phyloP scores from a whole-genome alignment of 64 coral and sea anemone species.

The Montipora cactus region DNA sequence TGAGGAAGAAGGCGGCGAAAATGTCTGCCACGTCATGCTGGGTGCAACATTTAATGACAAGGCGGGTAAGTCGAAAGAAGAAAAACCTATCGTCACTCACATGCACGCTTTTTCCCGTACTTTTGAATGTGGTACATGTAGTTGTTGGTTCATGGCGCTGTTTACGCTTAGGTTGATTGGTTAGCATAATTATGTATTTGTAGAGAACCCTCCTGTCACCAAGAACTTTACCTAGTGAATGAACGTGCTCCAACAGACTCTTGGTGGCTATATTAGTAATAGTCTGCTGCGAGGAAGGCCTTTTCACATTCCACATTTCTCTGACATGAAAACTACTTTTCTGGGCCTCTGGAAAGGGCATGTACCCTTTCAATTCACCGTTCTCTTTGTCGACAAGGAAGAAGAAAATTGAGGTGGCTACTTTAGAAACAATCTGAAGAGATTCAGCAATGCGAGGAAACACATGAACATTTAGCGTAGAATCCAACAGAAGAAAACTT shows the following conservation, averaged over 20 bases:
- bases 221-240: constrained; percentile 95
- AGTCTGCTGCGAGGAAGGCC: constrained; percentile 80
- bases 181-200: constrained; percentile 70
- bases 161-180: too few relatives aligned
- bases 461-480: constrained; percentile 80
- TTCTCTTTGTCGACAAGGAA: constrained; percentile 75
- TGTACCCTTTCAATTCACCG: constrained; percentile 77
- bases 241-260: constrained; percentile 88
- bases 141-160: too few relatives aligned
- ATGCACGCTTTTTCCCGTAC: too few relatives aligned
- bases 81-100: too few relatives aligned
- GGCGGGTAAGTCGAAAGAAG: constrained; percentile 16
- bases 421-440: constrained; percentile 59
- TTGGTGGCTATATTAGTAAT: constrained; percentile 86
- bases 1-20: not conserved
- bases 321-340: constrained; percentile 65
- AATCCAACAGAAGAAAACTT: constrained; percentile 85
- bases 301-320: constrained; percentile 95
- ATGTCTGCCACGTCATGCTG: constrained; percentile 12
- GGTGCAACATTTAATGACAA: constrained; percentile 45
- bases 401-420: constrained; percentile 80
- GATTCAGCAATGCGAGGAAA: constrained; percentile 88
- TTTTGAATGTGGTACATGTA: too few relatives aligned
- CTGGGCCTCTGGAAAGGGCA: constrained; percentile 37
- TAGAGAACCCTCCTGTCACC: constrained; percentile 96